These are phyloP conservation scores for Petrophora chlorosata DNA, from an alignment of 2,888 invertebrate genomes.

Conservation along the genomic window DNA sequence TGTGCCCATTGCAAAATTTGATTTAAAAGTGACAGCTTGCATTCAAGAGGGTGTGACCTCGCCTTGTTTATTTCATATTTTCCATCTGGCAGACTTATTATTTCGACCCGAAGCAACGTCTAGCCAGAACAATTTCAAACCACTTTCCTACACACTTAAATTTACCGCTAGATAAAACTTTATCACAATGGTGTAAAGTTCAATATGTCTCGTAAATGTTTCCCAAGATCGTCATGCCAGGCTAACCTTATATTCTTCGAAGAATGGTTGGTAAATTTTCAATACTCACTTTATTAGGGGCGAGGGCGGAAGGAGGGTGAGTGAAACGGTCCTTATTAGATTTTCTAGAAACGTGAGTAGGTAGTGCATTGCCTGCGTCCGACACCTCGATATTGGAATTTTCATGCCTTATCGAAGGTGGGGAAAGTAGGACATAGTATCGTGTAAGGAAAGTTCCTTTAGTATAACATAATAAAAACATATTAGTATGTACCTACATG, in stretches of 20 bases:
- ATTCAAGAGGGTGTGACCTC: slow-evolving; percentile 24
- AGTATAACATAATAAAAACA: too few relatives aligned
- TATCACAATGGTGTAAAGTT: slow-evolving; percentile 32
- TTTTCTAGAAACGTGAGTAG: slow-evolving; percentile 75
- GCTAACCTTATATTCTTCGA: slow-evolving; percentile 79
- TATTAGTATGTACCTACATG: too few relatives aligned
- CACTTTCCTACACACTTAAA: slow-evolving; percentile 28
- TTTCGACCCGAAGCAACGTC: slow-evolving; percentile 55
- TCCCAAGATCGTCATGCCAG: slow-evolving; percentile 61
- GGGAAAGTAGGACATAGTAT: too few relatives aligned
- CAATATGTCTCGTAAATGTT: slow-evolving; percentile 41
- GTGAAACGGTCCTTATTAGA: slow-evolving; percentile 79
- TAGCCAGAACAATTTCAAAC: slow-evolving; percentile 55
- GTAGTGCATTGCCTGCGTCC: slow-evolving; percentile 63
- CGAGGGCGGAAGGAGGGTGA: slow-evolving; percentile 71
- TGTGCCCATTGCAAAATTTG: background rate
- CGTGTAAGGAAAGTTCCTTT: background rate
- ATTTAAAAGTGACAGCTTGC: slow-evolving; percentile 26
- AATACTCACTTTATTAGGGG: slow-evolving; percentile 84
- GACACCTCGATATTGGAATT: slow-evolving; percentile 66
- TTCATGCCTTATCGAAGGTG: slow-evolving; percentile 21
- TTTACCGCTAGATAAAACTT: background rate
- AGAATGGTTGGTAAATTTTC: slow-evolving; percentile 84
- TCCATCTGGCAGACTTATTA: slow-evolving; percentile 61
- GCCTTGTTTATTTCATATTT: slow-evolving; percentile 65